phyloP scores from a whole-genome alignment of 2,113 vertebrate genomes.

The Colinus virginianus region DNA sequence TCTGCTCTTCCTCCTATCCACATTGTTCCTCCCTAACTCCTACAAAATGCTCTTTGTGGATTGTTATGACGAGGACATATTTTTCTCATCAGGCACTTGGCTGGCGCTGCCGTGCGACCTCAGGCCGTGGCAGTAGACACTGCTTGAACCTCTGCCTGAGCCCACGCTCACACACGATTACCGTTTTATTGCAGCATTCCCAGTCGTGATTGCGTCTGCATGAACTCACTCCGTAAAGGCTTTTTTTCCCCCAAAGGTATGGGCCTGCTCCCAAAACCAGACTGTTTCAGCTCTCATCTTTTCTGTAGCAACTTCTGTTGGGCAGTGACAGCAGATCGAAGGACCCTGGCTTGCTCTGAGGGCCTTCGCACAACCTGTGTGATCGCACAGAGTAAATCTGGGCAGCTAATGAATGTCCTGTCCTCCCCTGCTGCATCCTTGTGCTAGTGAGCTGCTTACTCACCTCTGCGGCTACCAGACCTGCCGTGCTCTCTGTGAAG shows the following conservation, averaged over 20 bases:
- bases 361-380: neutral
- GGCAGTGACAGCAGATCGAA: neutral
- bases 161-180: accelerated
- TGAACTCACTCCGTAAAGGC: neutral
- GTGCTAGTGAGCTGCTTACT: too few relatives aligned
- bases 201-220: neutral
- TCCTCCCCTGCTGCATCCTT: accelerated
- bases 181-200: neutral
- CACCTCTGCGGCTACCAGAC: neutral
- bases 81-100: conserved; percentile 48
- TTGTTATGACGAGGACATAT: neutral
- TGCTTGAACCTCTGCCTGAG: neutral
- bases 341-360: accelerated
- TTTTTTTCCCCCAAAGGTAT: neutral
- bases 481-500: accelerated
- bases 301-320: neutral
- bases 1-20: neutral
- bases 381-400: neutral
- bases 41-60: conserved; percentile 34
- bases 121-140: accelerated
- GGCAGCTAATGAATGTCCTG: neutral
- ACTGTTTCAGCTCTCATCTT: neutral
- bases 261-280: neutral
- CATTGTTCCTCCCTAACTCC: neutral
- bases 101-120: neutral